phyloP scores from a whole-genome alignment of 1,140 invertebrate genomes.

The Bombus difficillimus region DNA sequence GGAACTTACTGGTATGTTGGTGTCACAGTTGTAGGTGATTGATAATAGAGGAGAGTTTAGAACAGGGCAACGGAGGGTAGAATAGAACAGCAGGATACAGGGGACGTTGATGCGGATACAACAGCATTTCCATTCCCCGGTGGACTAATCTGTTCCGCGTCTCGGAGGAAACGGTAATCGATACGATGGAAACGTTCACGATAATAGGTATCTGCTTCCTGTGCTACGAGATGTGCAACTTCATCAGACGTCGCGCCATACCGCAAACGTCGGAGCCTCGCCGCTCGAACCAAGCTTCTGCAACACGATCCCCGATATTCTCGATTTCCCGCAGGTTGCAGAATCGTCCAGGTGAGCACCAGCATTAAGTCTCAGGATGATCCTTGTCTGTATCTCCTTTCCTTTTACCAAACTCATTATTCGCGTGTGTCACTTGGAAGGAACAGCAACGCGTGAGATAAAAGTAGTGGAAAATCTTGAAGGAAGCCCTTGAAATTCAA shows the following conservation, averaged over 20 bases:
- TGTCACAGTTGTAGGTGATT: neutral
- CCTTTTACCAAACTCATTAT: neutral
- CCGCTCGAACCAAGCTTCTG: constrained; percentile 59
- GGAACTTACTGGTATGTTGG: neutral
- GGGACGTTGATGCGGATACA: neutral
- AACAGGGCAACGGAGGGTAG: too few relatives aligned
- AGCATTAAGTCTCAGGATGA: constrained; percentile 52
- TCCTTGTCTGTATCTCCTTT: neutral
- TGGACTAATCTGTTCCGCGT: constrained; percentile 5
- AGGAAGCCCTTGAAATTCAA: neutral
- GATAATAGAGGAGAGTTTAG: neutral
- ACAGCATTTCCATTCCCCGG: neutral
- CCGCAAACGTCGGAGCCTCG: constrained; percentile 69
- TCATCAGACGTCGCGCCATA: constrained; percentile 77
- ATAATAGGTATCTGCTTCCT: constrained; percentile 84
- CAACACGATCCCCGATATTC: constrained; percentile 71
- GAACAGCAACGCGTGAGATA: neutral
- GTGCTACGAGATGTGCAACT: constrained; percentile 84
- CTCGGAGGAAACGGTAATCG: constrained; percentile 18
- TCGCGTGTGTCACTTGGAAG: neutral
- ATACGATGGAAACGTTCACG: constrained; percentile 83
- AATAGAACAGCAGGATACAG: neutral
- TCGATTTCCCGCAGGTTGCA: constrained; percentile 77
- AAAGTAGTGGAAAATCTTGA: neutral
- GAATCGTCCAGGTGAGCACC: constrained; percentile 62